Percentiles rank a stretch among this genome's conserved stretches.
These are phyloP conservation scores for Zelleria hepariella DNA, from an alignment of 2,888 invertebrate species.

Conservation along the genomic window DNA sequence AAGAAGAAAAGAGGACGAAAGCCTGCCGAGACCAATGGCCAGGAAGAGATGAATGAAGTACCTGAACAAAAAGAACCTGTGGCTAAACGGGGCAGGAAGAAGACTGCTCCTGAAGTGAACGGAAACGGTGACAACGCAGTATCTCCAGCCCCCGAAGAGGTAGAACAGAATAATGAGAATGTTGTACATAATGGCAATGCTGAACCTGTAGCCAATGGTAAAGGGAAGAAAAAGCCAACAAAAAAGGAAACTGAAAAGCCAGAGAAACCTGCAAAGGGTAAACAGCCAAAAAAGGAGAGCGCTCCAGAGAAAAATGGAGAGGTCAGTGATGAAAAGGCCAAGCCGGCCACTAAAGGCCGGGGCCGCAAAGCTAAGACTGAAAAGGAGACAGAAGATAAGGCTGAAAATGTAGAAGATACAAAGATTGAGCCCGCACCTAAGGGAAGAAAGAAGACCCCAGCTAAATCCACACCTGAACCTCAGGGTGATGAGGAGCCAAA, in stretches of 20 bases:
- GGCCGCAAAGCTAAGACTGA: constrained; percentile 42
- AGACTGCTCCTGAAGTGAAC: constrained; percentile 30
- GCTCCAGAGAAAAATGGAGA: constrained; percentile 13
- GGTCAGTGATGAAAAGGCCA: constrained; percentile 38
- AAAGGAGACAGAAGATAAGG: constrained; percentile 32
- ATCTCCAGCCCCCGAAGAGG: constrained; percentile 25
- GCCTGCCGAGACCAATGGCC: constrained; percentile 27
- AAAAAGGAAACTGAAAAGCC: constrained; percentile 36
- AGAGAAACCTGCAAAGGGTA: constrained; percentile 17
- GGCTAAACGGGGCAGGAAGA: constrained; percentile 50
- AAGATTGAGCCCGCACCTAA: constrained; percentile 29
- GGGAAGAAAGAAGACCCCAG: constrained; percentile 25
- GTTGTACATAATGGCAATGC: constrained; percentile 37
- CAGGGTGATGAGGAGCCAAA: neutral
- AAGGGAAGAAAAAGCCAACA: constrained; percentile 43
- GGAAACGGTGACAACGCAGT: constrained; percentile 39
- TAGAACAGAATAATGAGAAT: constrained; percentile 31
- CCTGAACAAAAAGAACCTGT: constrained; percentile 33
- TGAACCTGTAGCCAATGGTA: constrained; percentile 25
- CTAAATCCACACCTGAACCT: constrained; percentile 18
- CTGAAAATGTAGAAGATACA: constrained; percentile 28
- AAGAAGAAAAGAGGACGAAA: constrained; percentile 52
- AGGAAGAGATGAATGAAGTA: constrained; percentile 27
- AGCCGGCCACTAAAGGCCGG: constrained; percentile 33
- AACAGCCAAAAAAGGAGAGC: constrained; percentile 28